phyloP scores from a whole-genome alignment of 2,113 vertebrate genomes.

The Clarias gariepinus region DNA sequence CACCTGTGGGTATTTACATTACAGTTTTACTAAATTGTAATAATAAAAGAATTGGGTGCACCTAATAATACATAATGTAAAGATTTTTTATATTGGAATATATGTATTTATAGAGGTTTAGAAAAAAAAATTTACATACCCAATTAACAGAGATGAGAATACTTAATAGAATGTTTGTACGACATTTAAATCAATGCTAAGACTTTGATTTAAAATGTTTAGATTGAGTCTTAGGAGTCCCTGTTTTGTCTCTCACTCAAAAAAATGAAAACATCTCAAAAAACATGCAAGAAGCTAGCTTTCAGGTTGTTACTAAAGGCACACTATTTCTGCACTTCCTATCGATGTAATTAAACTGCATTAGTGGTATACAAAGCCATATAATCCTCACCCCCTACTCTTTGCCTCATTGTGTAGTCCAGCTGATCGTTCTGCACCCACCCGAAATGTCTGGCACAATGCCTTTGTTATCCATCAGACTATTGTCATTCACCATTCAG shows the following conservation, averaged over 20 bases:
- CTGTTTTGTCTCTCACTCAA: neutral
- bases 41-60: neutral
- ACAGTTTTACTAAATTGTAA: neutral
- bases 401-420: slow-evolving; percentile 58
- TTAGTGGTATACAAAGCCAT: slow-evolving; percentile 54
- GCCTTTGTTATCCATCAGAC: slow-evolving; percentile 71
- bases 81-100: neutral
- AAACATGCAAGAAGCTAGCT: neutral
- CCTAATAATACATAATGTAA: neutral
- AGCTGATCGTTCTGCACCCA: slow-evolving; percentile 61
- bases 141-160: neutral
- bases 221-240: neutral
- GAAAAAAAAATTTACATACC: neutral
- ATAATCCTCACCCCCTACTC: slow-evolving; percentile 54
- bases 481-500: slow-evolving; percentile 69
- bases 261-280: neutral
- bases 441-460: slow-evolving; percentile 61
- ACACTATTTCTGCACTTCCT: slow-evolving; percentile 34
- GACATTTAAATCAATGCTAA: neutral
- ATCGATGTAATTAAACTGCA: slow-evolving; percentile 49
- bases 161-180: slow-evolving; percentile 54
- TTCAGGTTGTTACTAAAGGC: neutral
- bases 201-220: neutral
- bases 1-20: neutral
- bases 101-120: neutral